Evolutionary conservation across 2,888 invertebrate genomes (phyloP), one percentile per base, ranked within the genome.

Genomic region (Crossocerus cetratus): DNA sequence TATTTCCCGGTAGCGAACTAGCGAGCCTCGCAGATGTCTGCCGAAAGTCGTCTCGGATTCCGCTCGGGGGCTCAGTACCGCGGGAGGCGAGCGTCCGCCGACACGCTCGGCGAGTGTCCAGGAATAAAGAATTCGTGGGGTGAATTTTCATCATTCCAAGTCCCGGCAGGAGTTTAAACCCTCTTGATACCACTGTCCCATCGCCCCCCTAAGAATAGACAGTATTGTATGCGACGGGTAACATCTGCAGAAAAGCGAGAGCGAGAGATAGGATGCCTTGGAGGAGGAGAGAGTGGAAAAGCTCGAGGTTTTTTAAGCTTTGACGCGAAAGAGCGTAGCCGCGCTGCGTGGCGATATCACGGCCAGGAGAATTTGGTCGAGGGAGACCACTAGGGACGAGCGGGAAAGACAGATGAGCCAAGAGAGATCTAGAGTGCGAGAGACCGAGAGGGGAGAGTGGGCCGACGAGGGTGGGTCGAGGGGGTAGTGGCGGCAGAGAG

Each of bases 121-220:
- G 81, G 85, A 87, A 87, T 86, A 84, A 85, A 86, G 81, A 79
- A 79, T 76, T 82, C 84, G 79, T 81, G 79, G 86, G 86, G 83
- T 83, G 84, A 87, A 83, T 86, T 86, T 86, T 84, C 84, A 76
- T 82, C 77, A 64, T 59, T 3, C 49, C 23, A 74, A 60, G 69
- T n/a, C 54, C 58, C 70, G 45, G 2, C 61, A 32, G 32, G 32
- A 49, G 65, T 61, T 45, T 14, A 32, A 43, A 55, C 58, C 49
- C 43, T 43, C 20, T 62, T 56, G 8, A 32, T 65, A 20, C 58
- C 45, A 18, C 45, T 64, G 16, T 22, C 8, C 13, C 63, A 21
- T 64, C 61, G 55, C 57, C 53, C 53, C 59, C 58, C 32, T 45
- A 32, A 54, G 49, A 56, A 63, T 61, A 42, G 63, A 16, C 11